Evolutionary conservation across 2,797 vertebrate species (phyloP).

Genomic region (Lepilemur septentrionalis): DNA sequence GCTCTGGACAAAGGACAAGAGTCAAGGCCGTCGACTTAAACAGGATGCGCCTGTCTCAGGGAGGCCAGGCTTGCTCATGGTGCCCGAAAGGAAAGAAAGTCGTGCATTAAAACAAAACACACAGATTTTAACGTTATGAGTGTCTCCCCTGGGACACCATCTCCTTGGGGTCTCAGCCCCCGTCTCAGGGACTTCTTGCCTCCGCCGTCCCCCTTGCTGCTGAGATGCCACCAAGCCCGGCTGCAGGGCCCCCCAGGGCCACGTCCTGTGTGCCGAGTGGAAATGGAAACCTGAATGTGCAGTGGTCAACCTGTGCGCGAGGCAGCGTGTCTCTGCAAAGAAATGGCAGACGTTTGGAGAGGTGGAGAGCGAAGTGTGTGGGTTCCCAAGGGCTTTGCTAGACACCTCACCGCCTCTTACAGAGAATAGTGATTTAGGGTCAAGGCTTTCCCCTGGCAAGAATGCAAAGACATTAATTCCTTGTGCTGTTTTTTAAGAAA

Average conservation of each 20-base stretch:
- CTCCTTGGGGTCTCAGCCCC: neutral
- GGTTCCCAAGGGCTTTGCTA: neutral
- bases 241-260: neutral
- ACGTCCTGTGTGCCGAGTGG: neutral
- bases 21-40: neutral
- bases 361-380: neutral
- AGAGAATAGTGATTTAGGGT: neutral
- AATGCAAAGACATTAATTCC: neutral
- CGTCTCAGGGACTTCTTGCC: neutral
- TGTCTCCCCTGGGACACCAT: fast-evolving
- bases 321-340: neutral
- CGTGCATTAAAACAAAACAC: neutral
- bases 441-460: neutral
- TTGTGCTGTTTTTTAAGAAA: neutral
- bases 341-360: neutral
- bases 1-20: neutral
- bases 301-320: neutral
- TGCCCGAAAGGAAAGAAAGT: neutral
- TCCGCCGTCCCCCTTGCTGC: no score
- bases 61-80: neutral
- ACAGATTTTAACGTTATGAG: neutral
- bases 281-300: neutral
- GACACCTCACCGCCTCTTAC: fast-evolving
- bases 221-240: neutral
- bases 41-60: neutral